phyloP scores from a whole-genome alignment of 1,140 invertebrate species.

The Dufourea novaeangliae region DNA sequence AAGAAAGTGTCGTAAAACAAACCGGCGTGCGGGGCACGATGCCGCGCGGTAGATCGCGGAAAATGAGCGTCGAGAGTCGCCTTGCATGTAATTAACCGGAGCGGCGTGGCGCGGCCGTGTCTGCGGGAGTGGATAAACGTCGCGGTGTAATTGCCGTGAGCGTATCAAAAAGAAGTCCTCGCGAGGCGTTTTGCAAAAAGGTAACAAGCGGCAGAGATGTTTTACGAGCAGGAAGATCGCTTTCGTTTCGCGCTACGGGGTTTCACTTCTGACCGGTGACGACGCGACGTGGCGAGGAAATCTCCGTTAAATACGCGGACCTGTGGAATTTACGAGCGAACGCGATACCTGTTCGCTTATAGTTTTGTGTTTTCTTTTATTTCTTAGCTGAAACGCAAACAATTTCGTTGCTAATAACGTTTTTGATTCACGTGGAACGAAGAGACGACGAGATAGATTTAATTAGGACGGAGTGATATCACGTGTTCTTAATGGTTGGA shows the following conservation, averaged over 20 bases:
- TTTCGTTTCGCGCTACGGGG: constrained; percentile 32
- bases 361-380: no score
- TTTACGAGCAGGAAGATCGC: constrained; percentile 49
- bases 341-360: not conserved
- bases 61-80: constrained; percentile 41
- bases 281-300: no score
- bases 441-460: not conserved
- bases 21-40: not conserved
- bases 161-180: constrained; percentile 20
- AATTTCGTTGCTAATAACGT: not conserved
- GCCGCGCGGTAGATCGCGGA: constrained; percentile 17
- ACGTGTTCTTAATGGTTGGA: not conserved
- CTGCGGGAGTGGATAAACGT: constrained; percentile 31
- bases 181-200: constrained; percentile 16
- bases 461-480: not conserved
- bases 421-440: not conserved
- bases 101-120: not conserved
- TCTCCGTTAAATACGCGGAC: not conserved
- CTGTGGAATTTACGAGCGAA: not conserved
- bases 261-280: constrained; percentile 45
- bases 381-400: not conserved
- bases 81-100: constrained; percentile 47
- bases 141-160: constrained; percentile 26
- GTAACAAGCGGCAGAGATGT: constrained; percentile 22
- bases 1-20: constrained; percentile 61